These are phyloP conservation scores for Oscheius myriophilus DNA, from an alignment of 2,888 invertebrate species.

Conservation along the genomic window DNA sequence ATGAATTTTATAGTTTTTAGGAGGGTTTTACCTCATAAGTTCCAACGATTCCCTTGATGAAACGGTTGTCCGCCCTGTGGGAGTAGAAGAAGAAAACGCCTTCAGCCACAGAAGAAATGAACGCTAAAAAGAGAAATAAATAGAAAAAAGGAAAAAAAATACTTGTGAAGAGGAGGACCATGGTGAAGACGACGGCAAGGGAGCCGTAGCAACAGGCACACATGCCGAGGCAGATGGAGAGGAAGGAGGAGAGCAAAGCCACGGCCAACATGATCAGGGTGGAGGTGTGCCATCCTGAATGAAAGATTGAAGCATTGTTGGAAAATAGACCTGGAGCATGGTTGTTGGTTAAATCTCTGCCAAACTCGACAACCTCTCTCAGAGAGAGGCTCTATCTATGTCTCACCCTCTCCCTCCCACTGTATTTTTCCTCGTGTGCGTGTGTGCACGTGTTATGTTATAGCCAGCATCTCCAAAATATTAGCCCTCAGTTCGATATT, in stretches of 20 bases:
- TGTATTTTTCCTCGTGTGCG: no score
- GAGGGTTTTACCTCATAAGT: conserved; percentile 62
- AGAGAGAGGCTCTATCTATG: no score
- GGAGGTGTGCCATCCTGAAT: conserved; percentile 67
- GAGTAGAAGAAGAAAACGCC: conserved; percentile 70
- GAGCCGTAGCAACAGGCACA: conserved; percentile 68
- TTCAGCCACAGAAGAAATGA: conserved; percentile 67
- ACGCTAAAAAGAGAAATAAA: conserved; percentile 46
- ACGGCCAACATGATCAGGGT: conserved; percentile 66
- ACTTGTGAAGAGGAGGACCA: conserved; percentile 65
- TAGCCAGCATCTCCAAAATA: no score
- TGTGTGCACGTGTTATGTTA: no score
- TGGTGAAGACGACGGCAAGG: conserved; percentile 65
- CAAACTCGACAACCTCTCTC: no score
- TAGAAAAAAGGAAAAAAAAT: conserved; percentile 26
- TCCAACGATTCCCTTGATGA: conserved; percentile 70
- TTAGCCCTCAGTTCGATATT: no score
- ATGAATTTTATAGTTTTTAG: neutral
- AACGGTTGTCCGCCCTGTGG: conserved; percentile 68
- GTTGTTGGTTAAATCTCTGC: no score
- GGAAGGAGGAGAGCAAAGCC: conserved; percentile 61
- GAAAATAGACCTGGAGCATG: neutral
- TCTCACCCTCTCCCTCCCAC: no score
- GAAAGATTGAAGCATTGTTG: neutral
- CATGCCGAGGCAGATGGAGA: conserved; percentile 62